phyloP scores from a whole-genome alignment of 2,113 vertebrate genomes.

The Dasypus novemcinctus region DNA sequence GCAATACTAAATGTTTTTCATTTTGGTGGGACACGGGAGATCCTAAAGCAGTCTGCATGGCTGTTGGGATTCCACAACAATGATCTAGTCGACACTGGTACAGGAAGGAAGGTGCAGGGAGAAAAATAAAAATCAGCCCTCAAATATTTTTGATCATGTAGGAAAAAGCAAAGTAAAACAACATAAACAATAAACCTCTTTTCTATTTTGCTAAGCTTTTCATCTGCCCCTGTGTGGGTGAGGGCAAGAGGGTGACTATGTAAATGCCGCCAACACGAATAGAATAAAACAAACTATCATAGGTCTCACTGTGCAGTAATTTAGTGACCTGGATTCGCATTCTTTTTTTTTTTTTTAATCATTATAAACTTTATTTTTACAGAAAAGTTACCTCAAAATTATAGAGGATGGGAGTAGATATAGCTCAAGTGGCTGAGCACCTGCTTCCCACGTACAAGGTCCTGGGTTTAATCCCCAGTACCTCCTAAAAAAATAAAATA shows the following conservation, averaged over 20 bases:
- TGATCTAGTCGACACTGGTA: not conserved
- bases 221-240: not conserved
- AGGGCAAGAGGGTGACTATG: too few species aligned
- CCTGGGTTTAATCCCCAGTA: too few species aligned
- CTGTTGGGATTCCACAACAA: not conserved
- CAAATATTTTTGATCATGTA: not conserved
- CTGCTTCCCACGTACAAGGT: too few species aligned
- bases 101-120: not conserved
- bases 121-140: not conserved
- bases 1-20: not conserved
- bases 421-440: too few species aligned
- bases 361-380: too few species aligned
- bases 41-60: not conserved
- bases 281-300: not conserved
- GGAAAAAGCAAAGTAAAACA: not conserved
- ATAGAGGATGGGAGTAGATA: too few species aligned
- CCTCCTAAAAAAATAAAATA: too few species aligned
- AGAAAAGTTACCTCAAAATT: too few species aligned
- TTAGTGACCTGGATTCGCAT: not conserved
- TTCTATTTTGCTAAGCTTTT: not conserved
- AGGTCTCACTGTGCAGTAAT: not conserved
- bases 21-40: not conserved
- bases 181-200: not conserved
- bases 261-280: not conserved
- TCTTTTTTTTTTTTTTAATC: not conserved